Conservation (phyloP, 2,888 invertebrate species). For the Xiphydria camelus region DNA sequence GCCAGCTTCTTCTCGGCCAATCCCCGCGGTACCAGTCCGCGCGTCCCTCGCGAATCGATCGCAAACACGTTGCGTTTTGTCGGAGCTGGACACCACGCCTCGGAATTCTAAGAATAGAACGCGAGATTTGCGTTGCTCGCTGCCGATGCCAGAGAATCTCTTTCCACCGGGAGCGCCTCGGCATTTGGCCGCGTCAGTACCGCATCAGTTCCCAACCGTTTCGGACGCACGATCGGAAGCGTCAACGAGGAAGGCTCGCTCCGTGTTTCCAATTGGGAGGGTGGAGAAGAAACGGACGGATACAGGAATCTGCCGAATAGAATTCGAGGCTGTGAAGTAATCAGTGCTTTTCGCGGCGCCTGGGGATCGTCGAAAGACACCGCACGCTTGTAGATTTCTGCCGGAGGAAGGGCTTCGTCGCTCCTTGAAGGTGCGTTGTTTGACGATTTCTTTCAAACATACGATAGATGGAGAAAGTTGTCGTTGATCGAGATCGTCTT, state of each 20-base stretch:
- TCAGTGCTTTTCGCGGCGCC: too few species aligned
- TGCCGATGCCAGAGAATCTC: background rate
- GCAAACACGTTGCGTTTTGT: background rate
- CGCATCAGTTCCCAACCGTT: constrained; percentile 5
- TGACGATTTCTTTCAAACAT: too few species aligned
- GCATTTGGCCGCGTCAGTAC: background rate
- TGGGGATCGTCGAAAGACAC: too few species aligned
- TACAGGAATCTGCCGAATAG: too few species aligned
- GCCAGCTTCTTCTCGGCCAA: background rate
- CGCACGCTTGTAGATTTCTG: too few species aligned
- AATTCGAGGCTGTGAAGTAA: too few species aligned
- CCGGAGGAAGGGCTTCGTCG: too few species aligned
- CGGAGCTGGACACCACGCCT: background rate
- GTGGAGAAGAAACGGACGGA: too few species aligned
- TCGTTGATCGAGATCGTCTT: too few species aligned
- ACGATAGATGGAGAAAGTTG: too few species aligned
- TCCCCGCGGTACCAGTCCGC: background rate
- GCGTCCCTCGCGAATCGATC: background rate
- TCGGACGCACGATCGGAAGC: constrained; percentile 1
- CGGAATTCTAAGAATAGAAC: background rate
- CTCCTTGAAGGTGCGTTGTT: too few species aligned
- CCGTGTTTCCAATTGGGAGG: background rate
- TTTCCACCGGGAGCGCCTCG: background rate
- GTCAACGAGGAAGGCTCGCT: background rate
- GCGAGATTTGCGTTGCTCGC: constrained; percentile 4